These are phyloP conservation scores for Lathamus discolor DNA, from an alignment of 2,113 vertebrate species.

Conservation along the genomic window DNA sequence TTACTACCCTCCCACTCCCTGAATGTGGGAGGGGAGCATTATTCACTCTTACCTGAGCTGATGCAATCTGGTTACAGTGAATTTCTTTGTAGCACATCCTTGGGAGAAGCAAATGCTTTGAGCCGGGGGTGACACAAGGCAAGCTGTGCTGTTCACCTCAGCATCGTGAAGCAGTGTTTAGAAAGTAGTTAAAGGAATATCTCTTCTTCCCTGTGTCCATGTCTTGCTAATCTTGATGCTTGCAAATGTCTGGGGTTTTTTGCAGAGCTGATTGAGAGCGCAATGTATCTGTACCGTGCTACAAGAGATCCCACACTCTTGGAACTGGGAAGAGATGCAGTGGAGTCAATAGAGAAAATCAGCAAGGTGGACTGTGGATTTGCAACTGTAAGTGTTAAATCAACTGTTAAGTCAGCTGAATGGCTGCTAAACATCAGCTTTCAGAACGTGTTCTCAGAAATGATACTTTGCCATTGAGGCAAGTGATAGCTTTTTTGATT, in stretches of 20 bases:
- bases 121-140: neutral
- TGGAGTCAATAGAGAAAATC: constrained; percentile 95
- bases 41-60: neutral
- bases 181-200: neutral
- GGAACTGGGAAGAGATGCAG: constrained; percentile 89
- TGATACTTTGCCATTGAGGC: neutral
- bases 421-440: neutral
- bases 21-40: neutral
- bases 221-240: neutral
- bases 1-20: neutral
- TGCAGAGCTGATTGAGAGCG: constrained; percentile 95
- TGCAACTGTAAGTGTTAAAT: constrained; percentile 86
- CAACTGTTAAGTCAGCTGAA: neutral
- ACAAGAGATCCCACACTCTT: constrained; percentile 91
- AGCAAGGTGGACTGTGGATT: constrained; percentile 93
- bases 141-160: neutral
- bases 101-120: neutral
- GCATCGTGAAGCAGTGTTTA: neutral
- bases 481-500: rapidly evolving
- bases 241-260: neutral
- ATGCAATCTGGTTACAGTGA: neutral
- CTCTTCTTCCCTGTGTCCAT: rapidly evolving
- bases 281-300: constrained; percentile 96
- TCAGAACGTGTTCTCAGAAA: neutral
- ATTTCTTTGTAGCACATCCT: neutral